Evolutionary conservation across 2,113 vertebrate genomes (phyloP).

Genomic region (Archilochus colubris): DNA sequence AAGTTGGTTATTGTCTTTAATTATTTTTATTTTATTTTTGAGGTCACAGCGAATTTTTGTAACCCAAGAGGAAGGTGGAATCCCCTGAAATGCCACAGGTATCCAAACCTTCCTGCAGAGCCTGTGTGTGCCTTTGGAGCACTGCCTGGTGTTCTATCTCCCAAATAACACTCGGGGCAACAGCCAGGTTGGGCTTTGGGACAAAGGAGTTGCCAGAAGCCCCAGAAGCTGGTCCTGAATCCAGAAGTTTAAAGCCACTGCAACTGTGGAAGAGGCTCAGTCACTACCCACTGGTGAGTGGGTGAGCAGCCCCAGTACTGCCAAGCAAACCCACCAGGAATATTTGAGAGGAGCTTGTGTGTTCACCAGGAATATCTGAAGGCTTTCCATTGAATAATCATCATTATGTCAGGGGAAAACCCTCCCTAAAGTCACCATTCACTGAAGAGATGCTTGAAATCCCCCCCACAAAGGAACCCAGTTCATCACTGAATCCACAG

Average conservation of each 20-base stretch:
- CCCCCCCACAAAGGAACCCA: neutral
- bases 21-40: no score
- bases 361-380: neutral
- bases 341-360: neutral
- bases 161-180: neutral
- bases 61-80: neutral
- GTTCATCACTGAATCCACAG: neutral
- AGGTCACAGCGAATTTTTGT: neutral
- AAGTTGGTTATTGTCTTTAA: neutral
- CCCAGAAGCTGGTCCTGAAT: no score
- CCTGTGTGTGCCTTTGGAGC: neutral
- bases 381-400: neutral
- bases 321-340: neutral
- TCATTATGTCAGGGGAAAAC: neutral
- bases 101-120: neutral
- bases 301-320: neutral
- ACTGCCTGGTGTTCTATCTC: neutral
- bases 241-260: neutral
- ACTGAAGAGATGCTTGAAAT: neutral
- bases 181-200: neutral
- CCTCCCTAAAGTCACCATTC: neutral
- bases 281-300: no score
- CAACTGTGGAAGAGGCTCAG: neutral
- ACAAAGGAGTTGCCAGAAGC: accelerated
- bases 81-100: accelerated